These are phyloP conservation scores for Schizaphis graminum DNA, from an alignment of 2,888 invertebrate species.

Conservation along the genomic window DNA sequence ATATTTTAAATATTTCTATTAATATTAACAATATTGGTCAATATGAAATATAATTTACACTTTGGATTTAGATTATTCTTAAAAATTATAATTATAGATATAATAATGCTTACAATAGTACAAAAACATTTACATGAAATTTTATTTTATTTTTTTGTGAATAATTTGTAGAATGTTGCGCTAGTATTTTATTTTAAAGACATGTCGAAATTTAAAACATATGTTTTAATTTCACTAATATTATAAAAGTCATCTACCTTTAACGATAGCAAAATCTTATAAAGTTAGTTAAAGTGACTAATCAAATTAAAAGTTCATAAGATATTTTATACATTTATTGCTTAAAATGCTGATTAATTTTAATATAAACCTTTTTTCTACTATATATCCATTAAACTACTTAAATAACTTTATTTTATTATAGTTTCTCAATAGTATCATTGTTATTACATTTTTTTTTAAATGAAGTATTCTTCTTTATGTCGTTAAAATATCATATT, in stretches of 20 bases:
- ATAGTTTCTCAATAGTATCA: neutral
- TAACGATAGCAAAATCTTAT: neutral
- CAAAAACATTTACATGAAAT: neutral
- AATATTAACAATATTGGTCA: neutral
- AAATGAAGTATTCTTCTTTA: neutral
- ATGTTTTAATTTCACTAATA: neutral
- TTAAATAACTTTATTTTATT: neutral
- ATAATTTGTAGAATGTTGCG: neutral
- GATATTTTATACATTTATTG: neutral
- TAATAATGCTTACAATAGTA: neutral
- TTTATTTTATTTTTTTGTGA: neutral
- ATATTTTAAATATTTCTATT: neutral
- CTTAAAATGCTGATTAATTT: constrained; percentile 4
- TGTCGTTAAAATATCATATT: neutral
- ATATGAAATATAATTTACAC: neutral
- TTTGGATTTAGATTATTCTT: neutral
- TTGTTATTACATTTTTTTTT: neutral
- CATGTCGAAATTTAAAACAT: neutral
- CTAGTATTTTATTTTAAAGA: neutral
- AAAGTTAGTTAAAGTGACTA: constrained; percentile 9
- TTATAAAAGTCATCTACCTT: neutral
- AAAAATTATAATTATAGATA: neutral
- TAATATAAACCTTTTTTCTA: neutral
- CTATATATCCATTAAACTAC: neutral
- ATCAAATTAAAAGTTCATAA: neutral